Evolutionary conservation across 2,888 invertebrate species (phyloP), one percentile per base, ranked within the genome.

Genomic region (Hydrotaea diabolus): DNA sequence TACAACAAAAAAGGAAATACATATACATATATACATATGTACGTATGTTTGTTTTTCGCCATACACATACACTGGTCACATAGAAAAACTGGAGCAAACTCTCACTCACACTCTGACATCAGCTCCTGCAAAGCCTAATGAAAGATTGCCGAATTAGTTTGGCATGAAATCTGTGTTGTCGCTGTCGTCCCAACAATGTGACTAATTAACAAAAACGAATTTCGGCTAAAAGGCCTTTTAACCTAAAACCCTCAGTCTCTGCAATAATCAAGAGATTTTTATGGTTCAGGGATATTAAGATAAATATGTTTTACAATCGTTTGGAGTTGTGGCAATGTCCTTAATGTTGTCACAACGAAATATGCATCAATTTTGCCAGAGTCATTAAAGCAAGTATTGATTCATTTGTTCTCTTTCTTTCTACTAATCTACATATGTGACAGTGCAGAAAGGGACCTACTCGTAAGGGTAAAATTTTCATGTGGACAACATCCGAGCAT

Each of bases 131-230:
- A 69, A 69, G 39, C 69, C 69, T 15, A 62, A 69, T 46, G 69
- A 69, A 69, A 69, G 69, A 69, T 69, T n/a, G 23, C 69, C 46
- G 21, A 21, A 23, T 69, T 69, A 23, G 46, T 69, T 43, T 13
- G 69, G 31, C 49, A 46, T n/a, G 39, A 49, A 4, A 26, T 53
- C 23, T 15, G 21, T 15, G 26, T 26, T 26, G 57, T 23, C 21
- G 21, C 19, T 69, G 43, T 36, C 7, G 3, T 55, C 36, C 26
- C 57, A 36, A 43, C 21, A 59, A 39, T 57, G 17, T 57, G 57
- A 73, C 73, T 55, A 57, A 43, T 59, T 43, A 55, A 73, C 39
- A 36, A 71, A 55, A 53, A 59, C 57, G 11, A 17, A 55, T 36
- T 26, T 53, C 36, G 7, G 26, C 39, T 31, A 43, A 57, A 55